phyloP scores from a whole-genome alignment of 2,888 invertebrate species.

The Tenthredo notha region DNA sequence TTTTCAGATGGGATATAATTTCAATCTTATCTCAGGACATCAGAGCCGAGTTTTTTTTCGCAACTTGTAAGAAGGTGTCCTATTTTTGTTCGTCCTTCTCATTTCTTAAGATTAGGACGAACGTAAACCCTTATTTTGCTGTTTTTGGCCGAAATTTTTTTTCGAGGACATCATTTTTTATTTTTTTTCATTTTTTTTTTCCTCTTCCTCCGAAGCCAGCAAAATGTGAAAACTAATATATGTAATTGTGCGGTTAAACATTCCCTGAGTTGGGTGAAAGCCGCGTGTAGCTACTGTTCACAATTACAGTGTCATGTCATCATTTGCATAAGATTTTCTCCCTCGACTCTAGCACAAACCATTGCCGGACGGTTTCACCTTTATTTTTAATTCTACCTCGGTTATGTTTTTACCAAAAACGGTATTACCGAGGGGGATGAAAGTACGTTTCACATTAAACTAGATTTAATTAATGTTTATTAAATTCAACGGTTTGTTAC shows the following conservation, averaged over 20 bases:
- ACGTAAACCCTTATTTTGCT: background rate
- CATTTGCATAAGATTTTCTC: constrained; percentile 47
- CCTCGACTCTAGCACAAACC: background rate
- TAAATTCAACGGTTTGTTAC: background rate
- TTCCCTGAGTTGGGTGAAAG: constrained; percentile 23
- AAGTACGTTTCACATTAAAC: background rate
- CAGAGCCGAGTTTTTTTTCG: too few species aligned
- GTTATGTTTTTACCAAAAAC: constrained; percentile 11
- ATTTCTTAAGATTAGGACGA: background rate
- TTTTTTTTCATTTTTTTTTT: background rate
- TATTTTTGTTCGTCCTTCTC: background rate
- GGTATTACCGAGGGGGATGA: background rate
- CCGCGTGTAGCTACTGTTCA: constrained; percentile 38
- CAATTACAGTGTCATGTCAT: constrained; percentile 44
- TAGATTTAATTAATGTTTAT: constrained; percentile 21
- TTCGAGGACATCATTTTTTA: background rate
- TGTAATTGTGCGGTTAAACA: constrained; percentile 40
- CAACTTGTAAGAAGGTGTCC: background rate
- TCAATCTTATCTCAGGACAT: background rate
- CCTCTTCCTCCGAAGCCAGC: background rate
- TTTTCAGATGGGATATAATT: background rate
- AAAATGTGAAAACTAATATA: constrained; percentile 20
- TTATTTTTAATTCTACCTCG: constrained; percentile 7
- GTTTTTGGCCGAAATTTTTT: background rate
- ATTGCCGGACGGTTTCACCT: background rate